Conservation (phyloP, 2,888 invertebrate genomes). For the Drosophila mercatorum region DNA sequence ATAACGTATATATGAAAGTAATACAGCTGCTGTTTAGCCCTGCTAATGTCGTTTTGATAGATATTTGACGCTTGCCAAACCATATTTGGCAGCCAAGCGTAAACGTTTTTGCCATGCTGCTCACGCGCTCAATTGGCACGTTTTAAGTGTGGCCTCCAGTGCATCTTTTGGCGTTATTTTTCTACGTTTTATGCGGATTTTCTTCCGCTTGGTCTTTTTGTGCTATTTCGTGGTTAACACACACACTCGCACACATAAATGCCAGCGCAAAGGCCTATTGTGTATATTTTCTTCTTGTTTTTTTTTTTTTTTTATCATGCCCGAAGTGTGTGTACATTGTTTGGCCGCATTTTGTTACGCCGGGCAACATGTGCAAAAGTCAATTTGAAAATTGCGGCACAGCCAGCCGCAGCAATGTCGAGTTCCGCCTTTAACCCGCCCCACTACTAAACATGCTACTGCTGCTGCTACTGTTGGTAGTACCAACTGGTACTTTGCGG, state of each 20-base stretch:
- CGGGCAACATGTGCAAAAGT: constrained; percentile 80
- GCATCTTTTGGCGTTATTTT: constrained; percentile 54
- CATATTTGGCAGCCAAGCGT: constrained; percentile 31
- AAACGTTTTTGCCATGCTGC: constrained; percentile 59
- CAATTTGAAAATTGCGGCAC: constrained; percentile 77
- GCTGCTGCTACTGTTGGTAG: constrained; percentile 31
- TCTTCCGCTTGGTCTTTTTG: constrained; percentile 31
- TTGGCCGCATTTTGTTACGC: constrained; percentile 67
- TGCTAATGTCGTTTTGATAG: constrained; percentile 65
- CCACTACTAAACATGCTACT: constrained; percentile 30
- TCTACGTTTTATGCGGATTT: constrained; percentile 32
- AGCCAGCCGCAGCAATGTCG: constrained; percentile 38
- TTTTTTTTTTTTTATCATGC: constrained; percentile 22
- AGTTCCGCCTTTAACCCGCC: constrained; percentile 25
- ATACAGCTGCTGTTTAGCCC: constrained; percentile 32
- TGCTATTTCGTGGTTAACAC: constrained; percentile 50
- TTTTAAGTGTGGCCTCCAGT: constrained; percentile 56
- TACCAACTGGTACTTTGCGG: constrained; percentile 71
- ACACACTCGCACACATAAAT: constrained; percentile 22
- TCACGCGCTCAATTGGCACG: constrained; percentile 72
- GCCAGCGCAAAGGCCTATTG: constrained; percentile 32
- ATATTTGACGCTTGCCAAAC: constrained; percentile 60
- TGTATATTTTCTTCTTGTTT: constrained; percentile 12
- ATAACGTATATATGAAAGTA: constrained; percentile 27
- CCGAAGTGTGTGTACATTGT: constrained; percentile 50